A percentile compares a stretch with the other conserved stretches of the same genome.
Evolutionary conservation across 1,140 invertebrate genomes (phyloP).

Genomic region (Pseudomyrmex gracilis): DNA sequence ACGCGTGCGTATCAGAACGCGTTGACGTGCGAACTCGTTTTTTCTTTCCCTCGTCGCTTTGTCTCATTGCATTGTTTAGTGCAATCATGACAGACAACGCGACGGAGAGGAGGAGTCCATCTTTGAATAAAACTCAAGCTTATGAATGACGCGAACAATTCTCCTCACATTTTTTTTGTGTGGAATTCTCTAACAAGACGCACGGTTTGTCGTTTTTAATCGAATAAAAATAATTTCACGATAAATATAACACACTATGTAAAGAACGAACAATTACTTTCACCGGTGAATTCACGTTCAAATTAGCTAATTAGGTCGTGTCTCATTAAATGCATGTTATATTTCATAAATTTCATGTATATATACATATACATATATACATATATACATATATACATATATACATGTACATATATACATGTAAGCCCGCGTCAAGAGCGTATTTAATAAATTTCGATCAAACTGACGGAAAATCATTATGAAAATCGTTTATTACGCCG

Average conservation of each 20-base stretch:
- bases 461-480: neutral
- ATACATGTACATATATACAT: neutral
- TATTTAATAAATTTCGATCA: constrained; percentile 26
- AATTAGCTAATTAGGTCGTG: neutral
- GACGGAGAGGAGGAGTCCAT: neutral
- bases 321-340: constrained; percentile 15
- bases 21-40: neutral
- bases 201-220: neutral
- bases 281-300: neutral
- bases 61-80: constrained; percentile 68
- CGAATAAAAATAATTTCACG: too few species aligned
- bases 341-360: too few species aligned
- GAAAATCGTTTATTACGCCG: neutral
- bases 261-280: too few species aligned
- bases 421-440: neutral
- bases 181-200: neutral
- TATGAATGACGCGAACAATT: neutral
- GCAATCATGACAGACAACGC: constrained; percentile 71
- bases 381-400: neutral
- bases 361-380: neutral
- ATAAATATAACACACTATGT: too few species aligned
- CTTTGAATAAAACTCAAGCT: neutral
- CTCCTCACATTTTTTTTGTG: neutral
- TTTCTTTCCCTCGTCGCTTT: neutral
- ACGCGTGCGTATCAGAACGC: constrained; percentile 25